These are phyloP conservation scores for Rhinatrema bivittatum DNA, from an alignment of 2,797 vertebrate genomes.

Conservation along the genomic window DNA sequence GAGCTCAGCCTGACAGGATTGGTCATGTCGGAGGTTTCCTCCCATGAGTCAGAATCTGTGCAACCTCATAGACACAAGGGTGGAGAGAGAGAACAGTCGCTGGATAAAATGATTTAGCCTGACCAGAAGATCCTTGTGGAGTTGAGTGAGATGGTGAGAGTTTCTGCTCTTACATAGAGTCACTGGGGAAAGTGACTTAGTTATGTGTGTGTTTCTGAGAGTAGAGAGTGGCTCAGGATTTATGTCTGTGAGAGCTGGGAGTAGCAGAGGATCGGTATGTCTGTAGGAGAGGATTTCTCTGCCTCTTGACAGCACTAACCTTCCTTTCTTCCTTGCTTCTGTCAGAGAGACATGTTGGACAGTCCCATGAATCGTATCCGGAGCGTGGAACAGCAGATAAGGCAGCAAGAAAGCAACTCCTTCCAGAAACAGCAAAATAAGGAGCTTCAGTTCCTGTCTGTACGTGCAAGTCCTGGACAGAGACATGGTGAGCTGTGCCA, in stretches of 20 bases:
- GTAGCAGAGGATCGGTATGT: too few species aligned
- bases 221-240: too few species aligned
- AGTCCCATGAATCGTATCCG: slow-evolving; percentile 87
- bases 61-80: too few species aligned
- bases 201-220: too few species aligned
- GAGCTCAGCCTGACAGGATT: too few species aligned
- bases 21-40: too few species aligned
- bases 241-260: too few species aligned
- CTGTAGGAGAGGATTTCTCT: too few species aligned
- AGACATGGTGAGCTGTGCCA: slow-evolving; percentile 42
- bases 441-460: slow-evolving; percentile 82
- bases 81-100: slow-evolving; percentile 89
- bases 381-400: slow-evolving; percentile 79
- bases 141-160: slow-evolving; percentile 88
- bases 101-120: slow-evolving; percentile 93
- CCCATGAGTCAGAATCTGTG: too few species aligned
- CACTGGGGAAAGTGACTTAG: too few species aligned
- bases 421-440: slow-evolving; percentile 79
- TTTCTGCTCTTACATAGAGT: too few species aligned
- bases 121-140: slow-evolving; percentile 96
- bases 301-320: neutral
- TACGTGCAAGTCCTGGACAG: slow-evolving; percentile 64
- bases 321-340: neutral
- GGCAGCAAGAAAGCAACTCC: slow-evolving; percentile 69
- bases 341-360: slow-evolving; percentile 83